A percentile compares a stretch with the other conserved stretches of the same genome.
phyloP scores from a whole-genome alignment of 2,113 vertebrate species.

The Microcebus jonahi region DNA sequence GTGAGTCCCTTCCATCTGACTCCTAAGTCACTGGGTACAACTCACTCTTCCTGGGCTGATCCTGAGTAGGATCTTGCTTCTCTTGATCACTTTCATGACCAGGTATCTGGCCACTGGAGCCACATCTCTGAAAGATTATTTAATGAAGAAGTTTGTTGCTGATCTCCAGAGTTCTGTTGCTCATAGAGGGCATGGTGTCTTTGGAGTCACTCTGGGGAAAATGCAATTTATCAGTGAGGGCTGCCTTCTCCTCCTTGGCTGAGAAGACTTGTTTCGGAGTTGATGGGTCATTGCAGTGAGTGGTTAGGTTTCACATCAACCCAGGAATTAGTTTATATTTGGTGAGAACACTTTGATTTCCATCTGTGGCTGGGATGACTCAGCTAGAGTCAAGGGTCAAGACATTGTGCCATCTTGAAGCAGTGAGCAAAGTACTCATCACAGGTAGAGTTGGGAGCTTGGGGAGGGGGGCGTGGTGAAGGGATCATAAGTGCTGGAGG shows the following conservation, averaged over 20 bases:
- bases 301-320: conserved; percentile 73
- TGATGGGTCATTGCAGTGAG: conserved; percentile 79
- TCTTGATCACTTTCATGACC: not conserved
- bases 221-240: not conserved
- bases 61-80: not conserved
- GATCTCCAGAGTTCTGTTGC: not conserved
- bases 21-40: not conserved
- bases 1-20: not conserved
- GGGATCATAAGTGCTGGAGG: conserved; percentile 69
- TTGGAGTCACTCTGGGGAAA: not conserved
- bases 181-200: conserved; percentile 48
- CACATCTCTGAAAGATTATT: conserved; percentile 31
- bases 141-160: conserved; percentile 18
- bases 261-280: conserved; percentile 66
- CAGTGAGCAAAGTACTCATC: conserved; percentile 83
- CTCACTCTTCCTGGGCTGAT: not conserved
- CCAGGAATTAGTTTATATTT: conserved; percentile 62
- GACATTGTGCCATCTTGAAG: conserved; percentile 73
- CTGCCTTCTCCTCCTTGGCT: conserved; percentile 29
- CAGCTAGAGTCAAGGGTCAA: conserved; percentile 20
- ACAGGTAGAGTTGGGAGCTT: not conserved
- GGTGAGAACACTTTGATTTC: conserved; percentile 57
- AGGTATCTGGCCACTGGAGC: not conserved
- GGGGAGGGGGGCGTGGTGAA: rapidly evolving
- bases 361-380: not conserved